phyloP scores from a whole-genome alignment of 2,797 vertebrate genomes.

The Chelidonichthys spinosus region DNA sequence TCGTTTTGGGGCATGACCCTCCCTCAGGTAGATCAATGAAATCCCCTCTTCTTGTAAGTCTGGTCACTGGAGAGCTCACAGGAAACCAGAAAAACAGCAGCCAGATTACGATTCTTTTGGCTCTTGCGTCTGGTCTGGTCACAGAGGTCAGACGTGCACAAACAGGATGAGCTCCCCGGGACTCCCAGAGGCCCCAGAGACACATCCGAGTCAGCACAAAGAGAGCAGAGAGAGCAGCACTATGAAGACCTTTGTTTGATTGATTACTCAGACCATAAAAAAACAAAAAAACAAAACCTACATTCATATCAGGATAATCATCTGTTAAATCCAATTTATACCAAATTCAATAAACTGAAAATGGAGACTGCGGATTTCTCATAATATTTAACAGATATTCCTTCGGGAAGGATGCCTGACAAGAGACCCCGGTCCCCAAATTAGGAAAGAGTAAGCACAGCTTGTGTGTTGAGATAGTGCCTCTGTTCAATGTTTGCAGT shows the following conservation, averaged over 20 bases:
- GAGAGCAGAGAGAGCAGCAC: constrained; percentile 63
- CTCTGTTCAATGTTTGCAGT: neutral
- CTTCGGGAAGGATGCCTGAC: neutral
- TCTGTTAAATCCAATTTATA: constrained; percentile 8
- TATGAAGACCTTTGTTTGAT: constrained; percentile 52
- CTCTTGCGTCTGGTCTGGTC: constrained; percentile 31
- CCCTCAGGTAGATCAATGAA: neutral
- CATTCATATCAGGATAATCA: neutral
- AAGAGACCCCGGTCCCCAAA: neutral
- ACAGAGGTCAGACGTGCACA: constrained; percentile 50
- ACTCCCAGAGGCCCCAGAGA: constrained; percentile 62
- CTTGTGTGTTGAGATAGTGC: neutral
- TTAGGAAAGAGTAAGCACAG: neutral
- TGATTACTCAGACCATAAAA: constrained; percentile 51
- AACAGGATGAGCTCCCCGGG: constrained; percentile 80
- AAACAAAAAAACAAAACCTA: too few species aligned
- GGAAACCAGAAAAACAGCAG: constrained; percentile 30
- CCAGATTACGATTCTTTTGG: constrained; percentile 13
- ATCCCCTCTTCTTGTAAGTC: neutral
- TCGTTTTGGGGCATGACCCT: neutral
- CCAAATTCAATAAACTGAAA: constrained; percentile 10
- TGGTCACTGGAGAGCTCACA: constrained; percentile 1
- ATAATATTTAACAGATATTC: neutral
- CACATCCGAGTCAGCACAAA: constrained; percentile 59
- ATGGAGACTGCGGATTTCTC: constrained; percentile 12